Base-by-base conservation (phyloP, 1,140 invertebrate genomes). In the Lerema accius region DNA sequence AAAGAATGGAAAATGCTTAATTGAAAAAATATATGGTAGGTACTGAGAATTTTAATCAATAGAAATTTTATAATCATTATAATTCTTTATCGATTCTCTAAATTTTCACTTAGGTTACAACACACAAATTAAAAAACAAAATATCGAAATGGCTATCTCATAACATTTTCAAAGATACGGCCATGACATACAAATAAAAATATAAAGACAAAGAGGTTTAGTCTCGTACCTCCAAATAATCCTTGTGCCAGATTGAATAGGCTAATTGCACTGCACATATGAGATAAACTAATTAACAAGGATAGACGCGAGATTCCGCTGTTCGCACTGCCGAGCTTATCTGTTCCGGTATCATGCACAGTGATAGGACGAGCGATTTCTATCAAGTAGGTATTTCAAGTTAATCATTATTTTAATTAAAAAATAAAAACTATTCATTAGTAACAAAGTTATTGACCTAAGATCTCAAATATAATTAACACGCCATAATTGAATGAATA, bases 241-340 rank as follows among this genome's bases (percentile, higher is more conserved):
- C 86, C 87, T 87, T 84, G 86, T 78, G 65, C 84, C 78, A 82
- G 78, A 86, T 89, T 88, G 79, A 78, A 77, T 77, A 78, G 71
- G 67, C 75, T 90, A 90, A 89, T 87, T 86, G 81, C 82, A 76
- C 63, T 71, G 70, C 76, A 83, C 78, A 78, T 87, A 76, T 86
- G 85, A 89, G 87, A 90, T 90, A 90, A 87, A 89, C 85, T 90
- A 86, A 90, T 90, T 90, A 90, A 82, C 85, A 81, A 88, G 83
- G 85, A 88, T 87, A 89, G 80, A 83, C 78, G 73, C 68, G 84
- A 85, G 84, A 90, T 90, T 86, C 82, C 82, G 75, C 70, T 73
- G 74, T 75, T 80, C 67, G 74, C 71, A 75, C 78, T 78, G 73
- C 68, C 63, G 69, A 65, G 78, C 81, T 88, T 86, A 87, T 87